These are phyloP conservation scores for Drosophila mettleri DNA, from an alignment of 2,888 invertebrate genomes.

Conservation along the genomic window DNA sequence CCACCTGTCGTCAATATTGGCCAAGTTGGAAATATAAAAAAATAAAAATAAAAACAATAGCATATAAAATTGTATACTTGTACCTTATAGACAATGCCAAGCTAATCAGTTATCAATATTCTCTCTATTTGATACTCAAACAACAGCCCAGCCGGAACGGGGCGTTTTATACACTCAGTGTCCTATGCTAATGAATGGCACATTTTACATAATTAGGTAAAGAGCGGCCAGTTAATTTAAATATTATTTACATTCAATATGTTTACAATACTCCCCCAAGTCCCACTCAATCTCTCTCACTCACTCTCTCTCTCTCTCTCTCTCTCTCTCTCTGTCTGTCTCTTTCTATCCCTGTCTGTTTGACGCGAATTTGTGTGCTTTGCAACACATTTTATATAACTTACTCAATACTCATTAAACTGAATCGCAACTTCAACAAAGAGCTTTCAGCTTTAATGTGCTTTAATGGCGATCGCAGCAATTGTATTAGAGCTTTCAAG, in stretches of 20 bases:
- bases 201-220: slow-evolving; percentile 85
- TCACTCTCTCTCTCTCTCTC: slow-evolving; percentile 21
- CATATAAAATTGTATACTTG: slow-evolving; percentile 28
- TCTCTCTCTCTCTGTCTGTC: slow-evolving; percentile 24
- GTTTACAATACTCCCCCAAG: slow-evolving; percentile 29
- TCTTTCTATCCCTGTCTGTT: neutral
- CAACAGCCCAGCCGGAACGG: slow-evolving; percentile 84
- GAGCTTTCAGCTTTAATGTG: slow-evolving; percentile 50
- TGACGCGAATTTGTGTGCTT: slow-evolving; percentile 38
- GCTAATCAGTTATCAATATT: slow-evolving; percentile 58
- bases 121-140: slow-evolving; percentile 60
- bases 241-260: slow-evolving; percentile 44
- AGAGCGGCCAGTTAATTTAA: slow-evolving; percentile 56
- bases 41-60: slow-evolving; percentile 9
- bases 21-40: slow-evolving; percentile 15
- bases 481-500: slow-evolving; percentile 38
- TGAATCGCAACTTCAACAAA: slow-evolving; percentile 19
- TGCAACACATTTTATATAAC: slow-evolving; percentile 40
- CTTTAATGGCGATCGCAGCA: slow-evolving; percentile 41
- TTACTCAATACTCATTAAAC: slow-evolving; percentile 19
- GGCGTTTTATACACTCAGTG: slow-evolving; percentile 85
- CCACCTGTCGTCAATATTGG: slow-evolving; percentile 51
- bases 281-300: slow-evolving; percentile 31
- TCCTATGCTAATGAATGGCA: slow-evolving; percentile 85
- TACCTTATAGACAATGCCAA: slow-evolving; percentile 27